Evolutionary conservation across 2,113 vertebrate species (phyloP).

Genomic region (Cebidichthys violaceus): DNA sequence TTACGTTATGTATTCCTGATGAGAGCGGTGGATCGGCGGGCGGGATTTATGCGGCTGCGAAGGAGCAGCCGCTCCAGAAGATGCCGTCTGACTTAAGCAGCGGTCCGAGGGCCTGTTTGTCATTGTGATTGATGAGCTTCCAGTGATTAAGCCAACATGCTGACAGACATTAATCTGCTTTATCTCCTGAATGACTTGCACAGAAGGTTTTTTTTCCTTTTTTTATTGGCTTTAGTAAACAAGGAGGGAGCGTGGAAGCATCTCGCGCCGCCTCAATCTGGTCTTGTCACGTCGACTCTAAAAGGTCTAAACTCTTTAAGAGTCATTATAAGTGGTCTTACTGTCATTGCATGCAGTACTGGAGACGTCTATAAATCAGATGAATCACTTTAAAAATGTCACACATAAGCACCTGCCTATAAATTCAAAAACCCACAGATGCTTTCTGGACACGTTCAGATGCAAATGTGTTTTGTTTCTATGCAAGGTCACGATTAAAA

Average conservation of each 20-base stretch:
- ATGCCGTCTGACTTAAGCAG: constrained; percentile 55
- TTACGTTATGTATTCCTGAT: constrained; percentile 71
- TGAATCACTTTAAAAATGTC: not conserved
- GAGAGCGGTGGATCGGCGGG: constrained; percentile 52
- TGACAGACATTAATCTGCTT: constrained; percentile 67
- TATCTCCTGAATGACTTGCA: constrained; percentile 58
- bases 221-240: constrained; percentile 40
- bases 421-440: not conserved
- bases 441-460: not conserved
- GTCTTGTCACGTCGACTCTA: not conserved
- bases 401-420: not conserved
- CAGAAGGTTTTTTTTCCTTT: constrained; percentile 15
- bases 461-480: not conserved
- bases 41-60: constrained; percentile 61
- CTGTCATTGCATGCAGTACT: not conserved
- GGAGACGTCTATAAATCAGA: not conserved
- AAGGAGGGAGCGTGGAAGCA: not conserved
- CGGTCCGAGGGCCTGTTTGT: constrained; percentile 54
- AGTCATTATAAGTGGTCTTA: not conserved
- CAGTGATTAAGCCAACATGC: constrained; percentile 63
- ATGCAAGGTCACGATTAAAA: not conserved
- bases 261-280: constrained; percentile 6
- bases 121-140: constrained; percentile 64
- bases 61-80: constrained; percentile 56
- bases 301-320: not conserved